A percentile compares a stretch with the other conserved stretches of the same genome.
These are phyloP conservation scores for Itoplectis maculator DNA, from an alignment of 2,888 invertebrate genomes.

Conservation along the genomic window DNA sequence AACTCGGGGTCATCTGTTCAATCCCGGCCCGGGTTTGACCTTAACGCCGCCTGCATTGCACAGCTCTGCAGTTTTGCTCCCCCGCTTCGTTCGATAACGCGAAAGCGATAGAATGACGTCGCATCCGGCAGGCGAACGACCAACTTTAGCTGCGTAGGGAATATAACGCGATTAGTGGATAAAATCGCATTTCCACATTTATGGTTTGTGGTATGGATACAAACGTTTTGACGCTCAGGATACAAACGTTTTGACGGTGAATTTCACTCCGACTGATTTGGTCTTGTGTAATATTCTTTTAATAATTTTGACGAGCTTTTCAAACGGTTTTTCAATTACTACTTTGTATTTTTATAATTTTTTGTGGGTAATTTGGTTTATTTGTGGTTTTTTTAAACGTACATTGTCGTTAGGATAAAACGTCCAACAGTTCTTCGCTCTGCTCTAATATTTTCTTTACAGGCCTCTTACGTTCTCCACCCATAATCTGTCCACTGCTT, in stretches of 20 bases:
- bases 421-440: neutral
- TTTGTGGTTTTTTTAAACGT: no score
- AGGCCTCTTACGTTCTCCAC: neutral
- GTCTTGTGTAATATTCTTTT: no score
- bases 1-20: neutral
- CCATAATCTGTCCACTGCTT: neutral
- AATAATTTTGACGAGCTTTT: no score
- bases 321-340: no score
- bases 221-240: no score
- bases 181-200: neutral
- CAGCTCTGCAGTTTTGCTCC: conserved; percentile 12
- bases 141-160: neutral
- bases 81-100: conserved; percentile 28
- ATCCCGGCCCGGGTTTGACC: conserved; percentile 35
- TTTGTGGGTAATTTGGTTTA: no score
- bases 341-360: no score
- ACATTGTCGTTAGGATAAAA: neutral
- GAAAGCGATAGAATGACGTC: conserved; percentile 14
- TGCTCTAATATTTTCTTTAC: neutral
- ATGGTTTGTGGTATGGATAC: no score
- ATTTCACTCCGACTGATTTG: no score
- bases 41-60: conserved; percentile 7
- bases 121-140: neutral
- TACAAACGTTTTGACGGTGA: no score
- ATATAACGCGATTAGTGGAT: neutral